Conservation (phyloP, 2,888 invertebrate species). For the Plebejus argus region DNA sequence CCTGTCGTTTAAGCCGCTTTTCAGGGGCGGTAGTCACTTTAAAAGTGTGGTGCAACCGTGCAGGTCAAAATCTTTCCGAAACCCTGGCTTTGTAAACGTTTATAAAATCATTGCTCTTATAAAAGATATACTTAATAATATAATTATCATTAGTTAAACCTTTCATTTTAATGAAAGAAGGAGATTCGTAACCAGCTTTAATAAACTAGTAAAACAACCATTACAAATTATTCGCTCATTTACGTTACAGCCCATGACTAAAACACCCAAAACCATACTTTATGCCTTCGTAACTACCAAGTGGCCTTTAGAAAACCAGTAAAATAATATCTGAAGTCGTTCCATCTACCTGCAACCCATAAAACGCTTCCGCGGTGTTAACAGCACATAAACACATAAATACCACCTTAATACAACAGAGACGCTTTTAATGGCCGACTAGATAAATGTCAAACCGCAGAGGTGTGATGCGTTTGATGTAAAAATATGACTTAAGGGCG, state of each 20-base stretch:
- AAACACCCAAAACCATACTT: not conserved
- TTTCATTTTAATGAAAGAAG: no score
- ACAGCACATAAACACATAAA: not conserved
- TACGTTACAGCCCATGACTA: not conserved
- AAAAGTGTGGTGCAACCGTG: no score
- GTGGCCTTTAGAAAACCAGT: not conserved
- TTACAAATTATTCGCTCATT: not conserved
- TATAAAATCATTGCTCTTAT: no score
- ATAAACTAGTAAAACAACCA: not conserved
- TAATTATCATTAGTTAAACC: no score
- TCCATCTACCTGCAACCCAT: not conserved
- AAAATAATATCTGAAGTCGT: not conserved
- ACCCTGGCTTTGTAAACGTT: no score
- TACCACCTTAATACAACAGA: not conserved
- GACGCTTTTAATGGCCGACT: constrained; percentile 11
- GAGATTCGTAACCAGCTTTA: not conserved
- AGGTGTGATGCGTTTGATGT: not conserved
- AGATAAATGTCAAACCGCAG: constrained; percentile 22
- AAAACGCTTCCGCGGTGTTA: constrained; percentile 5
- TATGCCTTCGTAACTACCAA: not conserved
- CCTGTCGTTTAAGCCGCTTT: no score
- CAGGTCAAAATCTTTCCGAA: no score
- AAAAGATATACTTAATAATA: no score
- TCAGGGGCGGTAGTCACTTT: no score
- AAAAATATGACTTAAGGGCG: not conserved